Base-by-base conservation (phyloP, 2,888 invertebrate genomes). In the Pachliopta kotzebuea region DNA sequence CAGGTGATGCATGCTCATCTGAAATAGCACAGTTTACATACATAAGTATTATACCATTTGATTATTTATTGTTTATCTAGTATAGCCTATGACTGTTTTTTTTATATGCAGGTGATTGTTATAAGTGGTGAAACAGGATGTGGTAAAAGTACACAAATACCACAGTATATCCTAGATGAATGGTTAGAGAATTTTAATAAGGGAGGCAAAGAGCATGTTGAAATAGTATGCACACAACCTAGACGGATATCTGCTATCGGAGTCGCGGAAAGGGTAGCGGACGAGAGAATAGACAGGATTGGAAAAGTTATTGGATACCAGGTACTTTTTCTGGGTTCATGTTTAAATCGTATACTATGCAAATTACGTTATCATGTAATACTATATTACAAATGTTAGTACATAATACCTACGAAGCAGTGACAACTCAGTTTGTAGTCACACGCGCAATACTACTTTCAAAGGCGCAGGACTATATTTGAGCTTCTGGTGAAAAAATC, bases 151-250 rank as follows among this genome's bases (percentile, higher is more conserved):
- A 96, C 96, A 0, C 95, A 98, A 94, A 95, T 98, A n/a, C 98
- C 98, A 0, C 98, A 99, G 84, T 98, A 96, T 84, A 94, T 99
- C 56, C 82, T 99, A 31, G 98, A 99, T 78, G 94, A 97, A 67
- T 97, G 97, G 95, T 85, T 98, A 60, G 85, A 92, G 2, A 94
- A 94, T 69, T 89, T 88, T 68, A 84, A 92, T 17, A 88, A 90
- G 14, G 81, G 82, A 11, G 90, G 88, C 0, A 85, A 92, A 17
- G 87, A 93, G 14, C 96, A 96, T 67, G 94, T 97, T 4, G 96
- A 98, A 76, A 96, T 99, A 54, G 93, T 98, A 57, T 98, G 98
- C 77, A 98, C 98, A 0, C 98, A 99, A 83, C 98, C 98, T 0
- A 93, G 98, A 55, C 91, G 98, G 73, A 94, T 99, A 75, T 97